Conservation (phyloP, 2,888 invertebrate genomes). For the Frankliniella fusca region DNA sequence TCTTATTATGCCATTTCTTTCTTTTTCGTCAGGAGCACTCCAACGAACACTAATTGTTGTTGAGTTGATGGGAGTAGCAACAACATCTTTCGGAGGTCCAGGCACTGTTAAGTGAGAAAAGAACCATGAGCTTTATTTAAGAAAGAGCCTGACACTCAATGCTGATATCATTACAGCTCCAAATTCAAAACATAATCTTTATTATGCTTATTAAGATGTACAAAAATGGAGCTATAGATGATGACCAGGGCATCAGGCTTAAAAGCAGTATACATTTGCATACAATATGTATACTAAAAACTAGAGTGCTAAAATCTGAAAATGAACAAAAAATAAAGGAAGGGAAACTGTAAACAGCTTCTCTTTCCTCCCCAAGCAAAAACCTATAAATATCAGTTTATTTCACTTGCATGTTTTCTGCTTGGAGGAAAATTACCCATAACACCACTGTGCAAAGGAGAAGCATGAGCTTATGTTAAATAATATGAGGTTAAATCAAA, state of each 20-base stretch:
- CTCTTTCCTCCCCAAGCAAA: too few relatives aligned
- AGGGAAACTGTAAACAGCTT: too few relatives aligned
- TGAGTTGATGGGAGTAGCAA: constrained; percentile 84
- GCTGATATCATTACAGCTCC: constrained; percentile 32
- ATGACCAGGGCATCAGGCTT: not conserved
- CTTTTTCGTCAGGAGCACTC: constrained; percentile 87
- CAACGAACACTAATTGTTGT: constrained; percentile 93
- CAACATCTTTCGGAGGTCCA: constrained; percentile 91
- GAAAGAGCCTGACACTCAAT: constrained; percentile 28
- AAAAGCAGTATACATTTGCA: constrained; percentile 28
- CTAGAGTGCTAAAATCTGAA: constrained; percentile 15
- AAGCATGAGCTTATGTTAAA: too few relatives aligned
- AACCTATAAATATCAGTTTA: too few relatives aligned
- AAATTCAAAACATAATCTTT: constrained; percentile 3
- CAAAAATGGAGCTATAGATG: not conserved
- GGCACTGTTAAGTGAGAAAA: constrained; percentile 74
- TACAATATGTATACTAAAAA: constrained; percentile 12
- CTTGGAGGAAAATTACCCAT: too few relatives aligned
- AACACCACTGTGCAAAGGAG: too few relatives aligned
- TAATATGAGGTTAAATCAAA: too few relatives aligned
- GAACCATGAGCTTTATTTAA: constrained; percentile 36
- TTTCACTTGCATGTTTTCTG: too few relatives aligned
- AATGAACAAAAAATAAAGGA: not conserved
- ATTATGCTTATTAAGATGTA: not conserved
- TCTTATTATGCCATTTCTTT: constrained; percentile 90